Evolutionary conservation across 1,140 invertebrate genomes (phyloP).

Genomic region (Formica selysi): DNA sequence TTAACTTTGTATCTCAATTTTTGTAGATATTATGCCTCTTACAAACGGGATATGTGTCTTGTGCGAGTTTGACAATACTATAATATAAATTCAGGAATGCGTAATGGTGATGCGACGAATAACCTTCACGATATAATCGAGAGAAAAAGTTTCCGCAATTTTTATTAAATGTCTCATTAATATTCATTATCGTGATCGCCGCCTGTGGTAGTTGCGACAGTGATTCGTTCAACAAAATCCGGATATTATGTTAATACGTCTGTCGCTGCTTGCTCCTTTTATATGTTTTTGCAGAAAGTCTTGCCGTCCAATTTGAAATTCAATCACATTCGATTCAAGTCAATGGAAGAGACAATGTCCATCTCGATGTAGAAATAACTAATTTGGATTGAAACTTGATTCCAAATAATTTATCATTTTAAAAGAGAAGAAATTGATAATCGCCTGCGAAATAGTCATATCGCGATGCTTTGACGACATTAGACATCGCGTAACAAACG

Average conservation of each 20-base stretch:
- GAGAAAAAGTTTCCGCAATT: constrained; percentile 57
- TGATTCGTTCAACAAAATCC: constrained; percentile 20
- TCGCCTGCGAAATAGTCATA: not conserved
- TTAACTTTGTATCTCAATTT: not conserved
- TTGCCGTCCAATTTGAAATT: not conserved
- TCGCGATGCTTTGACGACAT: not conserved
- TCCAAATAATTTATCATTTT: not conserved
- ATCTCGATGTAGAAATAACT: not conserved
- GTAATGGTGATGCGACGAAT: constrained; percentile 2
- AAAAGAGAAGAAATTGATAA: not conserved
- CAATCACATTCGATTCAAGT: not conserved
- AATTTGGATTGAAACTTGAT: not conserved
- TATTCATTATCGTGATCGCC: constrained; percentile 8
- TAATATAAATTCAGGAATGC: constrained; percentile 64
- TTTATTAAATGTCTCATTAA: constrained; percentile 48
- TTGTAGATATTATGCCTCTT: not conserved
- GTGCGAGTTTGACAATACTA: constrained; percentile 25
- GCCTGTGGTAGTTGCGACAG: not conserved
- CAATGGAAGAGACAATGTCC: not conserved
- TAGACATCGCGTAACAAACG: not conserved
- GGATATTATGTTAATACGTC: constrained; percentile 40
- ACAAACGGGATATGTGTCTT: constrained; percentile 54
- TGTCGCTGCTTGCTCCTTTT: not conserved
- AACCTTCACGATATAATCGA: constrained; percentile 69
- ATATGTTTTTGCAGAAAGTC: not conserved